Conservation (phyloP, 2,113 vertebrate genomes). For the Ptychochromis oligacanthus region DNA sequence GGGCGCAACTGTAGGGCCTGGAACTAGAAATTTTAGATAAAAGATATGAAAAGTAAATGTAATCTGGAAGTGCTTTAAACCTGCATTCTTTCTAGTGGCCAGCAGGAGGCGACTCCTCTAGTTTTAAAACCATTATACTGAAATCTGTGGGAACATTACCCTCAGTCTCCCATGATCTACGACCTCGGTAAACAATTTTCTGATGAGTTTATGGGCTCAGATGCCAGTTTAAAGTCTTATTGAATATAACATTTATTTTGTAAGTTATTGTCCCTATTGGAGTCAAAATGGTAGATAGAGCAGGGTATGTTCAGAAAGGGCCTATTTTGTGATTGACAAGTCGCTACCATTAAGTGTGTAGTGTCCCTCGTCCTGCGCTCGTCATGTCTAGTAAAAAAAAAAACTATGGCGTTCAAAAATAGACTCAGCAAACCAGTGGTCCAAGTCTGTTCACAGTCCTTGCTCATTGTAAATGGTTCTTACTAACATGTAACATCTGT, state of each 20-base stretch:
- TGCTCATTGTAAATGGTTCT: not conserved
- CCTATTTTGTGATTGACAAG: not conserved
- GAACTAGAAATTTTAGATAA: not conserved
- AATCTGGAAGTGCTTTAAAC: not conserved
- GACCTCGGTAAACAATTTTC: too few species aligned
- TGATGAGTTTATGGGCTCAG: too few species aligned
- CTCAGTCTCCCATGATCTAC: not conserved
- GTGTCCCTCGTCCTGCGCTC: too few species aligned
- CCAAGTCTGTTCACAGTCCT: not conserved
- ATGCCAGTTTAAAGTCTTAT: rapidly evolving
- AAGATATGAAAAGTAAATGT: not conserved
- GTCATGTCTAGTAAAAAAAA: not conserved
- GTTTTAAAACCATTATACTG: not conserved
- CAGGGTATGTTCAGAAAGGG: not conserved
- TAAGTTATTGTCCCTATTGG: not conserved
- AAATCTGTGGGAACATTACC: not conserved
- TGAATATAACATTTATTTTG: not conserved
- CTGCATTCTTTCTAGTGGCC: not conserved
- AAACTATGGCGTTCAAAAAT: not conserved
- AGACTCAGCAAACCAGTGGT: not conserved
- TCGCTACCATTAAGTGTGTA: not conserved
- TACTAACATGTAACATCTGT: not conserved
- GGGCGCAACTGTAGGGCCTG: not conserved
- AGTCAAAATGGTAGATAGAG: not conserved
- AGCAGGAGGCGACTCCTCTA: not conserved